Conservation (phyloP, 2,888 invertebrate genomes). For the Rosalia funebris region DNA sequence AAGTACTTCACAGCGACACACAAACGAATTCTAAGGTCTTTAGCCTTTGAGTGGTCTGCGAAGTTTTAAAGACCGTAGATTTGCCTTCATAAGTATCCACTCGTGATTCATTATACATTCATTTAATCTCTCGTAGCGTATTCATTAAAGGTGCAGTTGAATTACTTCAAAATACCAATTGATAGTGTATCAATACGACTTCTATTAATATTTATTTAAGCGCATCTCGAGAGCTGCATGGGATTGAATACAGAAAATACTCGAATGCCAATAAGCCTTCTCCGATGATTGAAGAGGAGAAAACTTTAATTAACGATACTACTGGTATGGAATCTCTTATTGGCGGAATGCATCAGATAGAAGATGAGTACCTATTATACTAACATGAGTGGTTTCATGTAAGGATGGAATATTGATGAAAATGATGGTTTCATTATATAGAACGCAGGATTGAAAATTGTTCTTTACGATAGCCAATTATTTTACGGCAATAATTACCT, state of each 20-base stretch:
- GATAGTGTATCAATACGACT: background rate
- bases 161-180: conserved; percentile 11
- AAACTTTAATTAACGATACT: too few relatives aligned
- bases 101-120: conserved; percentile 35
- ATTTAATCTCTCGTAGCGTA: conserved; percentile 33
- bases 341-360: too few relatives aligned
- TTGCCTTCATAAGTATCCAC: conserved; percentile 32
- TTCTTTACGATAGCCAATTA: too few relatives aligned
- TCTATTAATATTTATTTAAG: conserved; percentile 4
- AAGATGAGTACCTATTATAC: too few relatives aligned
- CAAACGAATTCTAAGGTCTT: conserved; percentile 26
- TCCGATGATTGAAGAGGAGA: too few relatives aligned
- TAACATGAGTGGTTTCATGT: too few relatives aligned
- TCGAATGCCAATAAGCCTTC: too few relatives aligned
- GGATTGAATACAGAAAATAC: background rate
- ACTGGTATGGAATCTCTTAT: too few relatives aligned
- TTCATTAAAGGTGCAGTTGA: conserved; percentile 21
- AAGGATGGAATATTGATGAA: too few relatives aligned
- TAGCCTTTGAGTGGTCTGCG: conserved; percentile 33
- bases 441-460: too few relatives aligned
- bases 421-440: too few relatives aligned
- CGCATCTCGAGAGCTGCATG: background rate
- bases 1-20: background rate
- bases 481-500: too few relatives aligned
- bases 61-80: conserved; percentile 29